These are phyloP conservation scores for Myocastor coypus DNA, from an alignment of 2,113 vertebrate genomes.

Conservation along the genomic window DNA sequence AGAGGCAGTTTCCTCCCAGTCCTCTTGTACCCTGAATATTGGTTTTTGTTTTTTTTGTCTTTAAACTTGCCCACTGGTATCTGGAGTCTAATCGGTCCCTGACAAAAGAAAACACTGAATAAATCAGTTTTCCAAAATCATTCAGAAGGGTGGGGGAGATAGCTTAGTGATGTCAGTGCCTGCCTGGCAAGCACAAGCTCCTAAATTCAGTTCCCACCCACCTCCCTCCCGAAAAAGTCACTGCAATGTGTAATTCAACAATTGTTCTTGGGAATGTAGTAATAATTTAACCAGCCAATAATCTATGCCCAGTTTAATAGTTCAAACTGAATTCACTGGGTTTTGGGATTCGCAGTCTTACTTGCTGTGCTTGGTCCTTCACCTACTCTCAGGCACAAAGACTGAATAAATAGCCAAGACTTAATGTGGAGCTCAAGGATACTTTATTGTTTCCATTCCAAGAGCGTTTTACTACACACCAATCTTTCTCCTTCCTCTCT, in stretches of 20 bases:
- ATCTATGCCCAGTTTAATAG: neutral
- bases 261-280: neutral
- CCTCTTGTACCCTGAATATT: neutral
- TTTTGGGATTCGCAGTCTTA: neutral
- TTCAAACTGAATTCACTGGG: neutral
- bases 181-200: too few species aligned
- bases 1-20: neutral
- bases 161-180: too few species aligned
- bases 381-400: neutral
- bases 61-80: neutral
- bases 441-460: constrained; percentile 46
- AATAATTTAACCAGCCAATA: neutral
- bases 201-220: too few species aligned
- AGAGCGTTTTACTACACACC: neutral
- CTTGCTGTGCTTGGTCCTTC: neutral
- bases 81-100: neutral
- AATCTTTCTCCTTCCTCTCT: neutral
- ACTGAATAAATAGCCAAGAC: constrained; percentile 32
- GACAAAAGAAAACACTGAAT: neutral
- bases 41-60: neutral
- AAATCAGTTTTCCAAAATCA: constrained; percentile 49
- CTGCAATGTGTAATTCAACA: neutral
- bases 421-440: constrained; percentile 29
- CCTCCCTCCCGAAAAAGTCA: too few species aligned
- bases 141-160: neutral